These are phyloP conservation scores for Melitaea cinxia DNA, from an alignment of 1,140 invertebrate species.

Conservation along the genomic window DNA sequence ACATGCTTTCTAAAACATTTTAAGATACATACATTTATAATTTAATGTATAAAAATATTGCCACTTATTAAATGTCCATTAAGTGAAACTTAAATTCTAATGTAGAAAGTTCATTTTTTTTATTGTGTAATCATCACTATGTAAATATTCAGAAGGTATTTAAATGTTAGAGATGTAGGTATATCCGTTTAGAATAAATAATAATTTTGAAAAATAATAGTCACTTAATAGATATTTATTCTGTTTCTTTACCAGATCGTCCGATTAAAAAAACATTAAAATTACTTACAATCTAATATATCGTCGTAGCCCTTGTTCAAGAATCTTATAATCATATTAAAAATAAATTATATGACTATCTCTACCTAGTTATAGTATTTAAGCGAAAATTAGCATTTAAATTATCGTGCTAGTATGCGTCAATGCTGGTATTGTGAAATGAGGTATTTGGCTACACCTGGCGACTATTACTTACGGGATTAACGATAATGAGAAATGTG, in stretches of 20 bases:
- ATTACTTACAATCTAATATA: slow-evolving; percentile 29
- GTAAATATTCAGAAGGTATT: slow-evolving; percentile 1
- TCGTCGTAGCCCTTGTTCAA: slow-evolving; percentile 24
- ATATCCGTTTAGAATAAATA: slow-evolving; percentile 5
- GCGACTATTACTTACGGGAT: neutral
- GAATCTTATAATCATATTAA: slow-evolving; percentile 27
- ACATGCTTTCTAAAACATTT: slow-evolving; percentile 2
- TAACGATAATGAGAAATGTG: neutral
- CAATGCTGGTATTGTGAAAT: neutral
- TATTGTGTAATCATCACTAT: neutral
- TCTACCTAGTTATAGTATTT: slow-evolving; percentile 14
- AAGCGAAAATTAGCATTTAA: neutral
- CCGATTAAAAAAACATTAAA: slow-evolving; percentile 25
- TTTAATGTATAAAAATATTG: slow-evolving; percentile 29
- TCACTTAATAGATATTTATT: slow-evolving; percentile 19
- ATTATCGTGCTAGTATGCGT: neutral
- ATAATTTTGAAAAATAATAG: slow-evolving; percentile 3
- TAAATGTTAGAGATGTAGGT: neutral
- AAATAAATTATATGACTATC: slow-evolving; percentile 29
- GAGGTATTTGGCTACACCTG: slow-evolving; percentile 5
- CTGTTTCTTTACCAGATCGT: slow-evolving; percentile 20
- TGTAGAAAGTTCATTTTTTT: neutral
- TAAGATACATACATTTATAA: slow-evolving; percentile 7
- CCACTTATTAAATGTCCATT: slow-evolving; percentile 13
- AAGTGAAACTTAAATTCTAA: neutral